phyloP scores from a whole-genome alignment of 2,888 invertebrate genomes.

The Heteromyza rotundicornis region DNA sequence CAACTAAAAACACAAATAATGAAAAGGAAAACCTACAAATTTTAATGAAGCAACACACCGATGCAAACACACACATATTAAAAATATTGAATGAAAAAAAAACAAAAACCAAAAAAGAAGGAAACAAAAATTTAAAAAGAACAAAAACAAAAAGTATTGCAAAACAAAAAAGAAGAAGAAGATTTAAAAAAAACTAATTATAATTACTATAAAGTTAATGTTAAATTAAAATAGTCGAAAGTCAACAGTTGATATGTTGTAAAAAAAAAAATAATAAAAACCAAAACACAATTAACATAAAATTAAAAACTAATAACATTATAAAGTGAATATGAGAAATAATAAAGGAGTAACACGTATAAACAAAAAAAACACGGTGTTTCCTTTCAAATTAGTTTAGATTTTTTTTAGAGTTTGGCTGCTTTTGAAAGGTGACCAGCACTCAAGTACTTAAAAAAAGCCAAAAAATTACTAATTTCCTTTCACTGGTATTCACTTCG shows the following conservation, averaged over 20 bases:
- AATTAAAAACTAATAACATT: constrained; percentile 27
- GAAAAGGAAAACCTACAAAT: constrained; percentile 20
- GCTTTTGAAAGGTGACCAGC: too few species aligned
- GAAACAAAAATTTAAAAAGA: background rate
- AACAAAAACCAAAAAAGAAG: constrained; percentile 12
- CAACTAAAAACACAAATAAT: too few species aligned
- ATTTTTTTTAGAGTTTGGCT: too few species aligned
- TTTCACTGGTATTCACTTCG: too few species aligned
- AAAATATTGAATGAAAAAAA: constrained; percentile 4
- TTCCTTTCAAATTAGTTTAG: too few species aligned
- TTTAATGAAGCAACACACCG: constrained; percentile 10
- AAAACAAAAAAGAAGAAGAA: constrained; percentile 28
- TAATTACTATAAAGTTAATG: constrained; percentile 47
- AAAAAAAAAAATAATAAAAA: constrained; percentile 36
- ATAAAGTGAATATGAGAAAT: constrained; percentile 26
- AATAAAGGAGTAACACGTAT: constrained; percentile 43
- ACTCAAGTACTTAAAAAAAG: too few species aligned
- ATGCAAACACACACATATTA: constrained; percentile 21
- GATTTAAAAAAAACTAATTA: constrained; percentile 41
- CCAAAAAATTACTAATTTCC: too few species aligned
- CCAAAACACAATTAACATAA: constrained; percentile 18
- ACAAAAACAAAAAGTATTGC: constrained; percentile 1
- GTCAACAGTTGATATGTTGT: constrained; percentile 52
- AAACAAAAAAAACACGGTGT: too few species aligned
- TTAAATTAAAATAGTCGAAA: constrained; percentile 49